A percentile compares a stretch with the other conserved stretches of the same genome.
phyloP scores from a whole-genome alignment of 2,888 invertebrate genomes.

The Anoncus sp. region DNA sequence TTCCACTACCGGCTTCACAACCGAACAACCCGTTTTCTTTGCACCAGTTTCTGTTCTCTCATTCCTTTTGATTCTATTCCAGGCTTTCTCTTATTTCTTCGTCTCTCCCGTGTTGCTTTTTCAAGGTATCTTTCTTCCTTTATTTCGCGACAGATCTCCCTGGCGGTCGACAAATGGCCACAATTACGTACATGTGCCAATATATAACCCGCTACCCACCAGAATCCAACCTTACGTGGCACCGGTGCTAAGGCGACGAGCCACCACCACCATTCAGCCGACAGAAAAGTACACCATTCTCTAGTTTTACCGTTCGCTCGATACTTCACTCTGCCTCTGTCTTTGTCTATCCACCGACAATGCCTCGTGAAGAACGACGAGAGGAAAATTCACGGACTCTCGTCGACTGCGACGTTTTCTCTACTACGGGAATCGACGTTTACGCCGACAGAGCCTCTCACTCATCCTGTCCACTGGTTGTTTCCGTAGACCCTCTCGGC shows the following conservation, averaged over 20 bases:
- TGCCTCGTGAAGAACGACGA: conserved; percentile 21
- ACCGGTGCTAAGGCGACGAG: conserved; percentile 53
- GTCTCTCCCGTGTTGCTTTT: conserved; percentile 21
- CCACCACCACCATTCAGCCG: conserved; percentile 37
- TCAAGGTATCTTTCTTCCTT: conserved; percentile 20
- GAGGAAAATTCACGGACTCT: conserved; percentile 60
- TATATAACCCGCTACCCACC: conserved; percentile 71
- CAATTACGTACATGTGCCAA: conserved; percentile 80
- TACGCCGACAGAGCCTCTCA: conserved; percentile 58
- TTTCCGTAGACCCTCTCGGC: conserved; percentile 28
- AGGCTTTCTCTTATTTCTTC: conserved; percentile 57
- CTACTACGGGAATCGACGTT: conserved; percentile 59
- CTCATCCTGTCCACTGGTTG: conserved; percentile 56
- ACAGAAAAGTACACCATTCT: conserved; percentile 53
- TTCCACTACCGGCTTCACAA: conserved; percentile 28
- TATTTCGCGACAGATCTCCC: conserved; percentile 50
- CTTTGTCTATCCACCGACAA: conserved; percentile 23
- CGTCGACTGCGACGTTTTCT: conserved; percentile 50
- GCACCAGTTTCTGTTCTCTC: conserved; percentile 11
- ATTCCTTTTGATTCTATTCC: conserved; percentile 33
- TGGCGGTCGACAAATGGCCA: conserved; percentile 77
- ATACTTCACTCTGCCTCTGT: conserved; percentile 52
- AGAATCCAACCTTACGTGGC: conserved; percentile 28
- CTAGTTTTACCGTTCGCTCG: conserved; percentile 57
- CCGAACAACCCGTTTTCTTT: conserved; percentile 24